Conservation (phyloP, 2,888 invertebrate genomes). For the Scaptomyza cyrtandrae region DNA sequence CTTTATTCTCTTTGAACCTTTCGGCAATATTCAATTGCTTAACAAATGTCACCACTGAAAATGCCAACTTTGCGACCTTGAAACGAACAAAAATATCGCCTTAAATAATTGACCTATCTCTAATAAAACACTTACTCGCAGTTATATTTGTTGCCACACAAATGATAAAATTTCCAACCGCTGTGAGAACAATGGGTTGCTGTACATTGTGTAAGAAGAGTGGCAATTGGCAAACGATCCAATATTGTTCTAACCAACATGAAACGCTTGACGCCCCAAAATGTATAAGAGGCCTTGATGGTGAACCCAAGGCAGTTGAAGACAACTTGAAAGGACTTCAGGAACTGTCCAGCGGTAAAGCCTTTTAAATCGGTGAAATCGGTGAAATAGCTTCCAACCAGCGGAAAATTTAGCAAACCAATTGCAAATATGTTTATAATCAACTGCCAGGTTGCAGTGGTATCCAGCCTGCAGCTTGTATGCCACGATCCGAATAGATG, state of each 20-base stretch:
- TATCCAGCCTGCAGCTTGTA: slow-evolving; percentile 42
- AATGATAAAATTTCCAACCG: slow-evolving; percentile 66
- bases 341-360: slow-evolving; percentile 60
- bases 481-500: slow-evolving; percentile 48
- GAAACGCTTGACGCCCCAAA: slow-evolving; percentile 35
- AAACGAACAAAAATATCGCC: not conserved
- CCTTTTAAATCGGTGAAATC: slow-evolving; percentile 30
- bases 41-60: slow-evolving; percentile 59
- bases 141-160: slow-evolving; percentile 55
- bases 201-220: slow-evolving; percentile 64
- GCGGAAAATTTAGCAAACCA: slow-evolving; percentile 28
- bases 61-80: slow-evolving; percentile 66
- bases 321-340: slow-evolving; percentile 61
- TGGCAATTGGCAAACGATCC: slow-evolving; percentile 6
- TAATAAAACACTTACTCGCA: slow-evolving; percentile 33
- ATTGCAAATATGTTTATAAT: slow-evolving; percentile 15
- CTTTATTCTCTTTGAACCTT: slow-evolving; percentile 38
- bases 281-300: slow-evolving; percentile 40
- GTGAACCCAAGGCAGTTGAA: slow-evolving; percentile 41
- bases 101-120: not conserved
- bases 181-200: slow-evolving; percentile 51
- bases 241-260: slow-evolving; percentile 16
- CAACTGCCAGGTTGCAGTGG: slow-evolving; percentile 26
- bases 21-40: slow-evolving; percentile 62
- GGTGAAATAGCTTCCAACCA: slow-evolving; percentile 30